Conservation (phyloP, 2,113 vertebrate genomes). For the Glaucomys volans region DNA sequence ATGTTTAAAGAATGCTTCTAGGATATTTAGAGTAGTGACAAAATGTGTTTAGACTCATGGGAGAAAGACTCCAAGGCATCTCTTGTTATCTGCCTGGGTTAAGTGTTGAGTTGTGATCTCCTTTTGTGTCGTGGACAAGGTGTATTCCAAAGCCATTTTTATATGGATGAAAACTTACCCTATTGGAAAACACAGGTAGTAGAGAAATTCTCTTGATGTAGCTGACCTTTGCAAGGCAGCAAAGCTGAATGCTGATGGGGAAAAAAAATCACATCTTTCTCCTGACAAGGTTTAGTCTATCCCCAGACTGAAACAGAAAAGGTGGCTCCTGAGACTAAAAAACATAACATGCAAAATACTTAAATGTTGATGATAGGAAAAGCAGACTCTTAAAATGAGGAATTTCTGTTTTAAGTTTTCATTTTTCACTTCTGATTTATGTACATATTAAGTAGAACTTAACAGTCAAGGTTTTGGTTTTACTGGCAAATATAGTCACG, state of each 20-base stretch:
- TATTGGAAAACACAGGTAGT: background rate
- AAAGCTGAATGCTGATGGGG: background rate
- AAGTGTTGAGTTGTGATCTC: background rate
- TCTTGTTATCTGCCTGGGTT: background rate
- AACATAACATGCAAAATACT: background rate
- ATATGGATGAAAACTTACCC: background rate
- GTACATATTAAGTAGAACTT: background rate
- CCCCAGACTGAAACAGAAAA: background rate
- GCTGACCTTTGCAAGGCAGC: background rate
- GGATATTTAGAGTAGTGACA: background rate
- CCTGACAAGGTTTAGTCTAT: constrained; percentile 42
- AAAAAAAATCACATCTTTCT: background rate
- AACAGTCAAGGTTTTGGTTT: constrained; percentile 29
- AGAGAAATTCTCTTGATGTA: background rate
- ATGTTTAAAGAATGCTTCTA: background rate
- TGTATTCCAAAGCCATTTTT: constrained; percentile 35
- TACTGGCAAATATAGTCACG: background rate
- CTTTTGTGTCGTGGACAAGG: background rate
- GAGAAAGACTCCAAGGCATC: background rate
- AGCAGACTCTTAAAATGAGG: background rate
- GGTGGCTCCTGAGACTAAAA: background rate
- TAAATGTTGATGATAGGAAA: background rate
- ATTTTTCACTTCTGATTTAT: constrained; percentile 23
- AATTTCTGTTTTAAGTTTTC: constrained; percentile 46
- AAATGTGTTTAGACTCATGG: background rate